Evolutionary conservation across 2,888 invertebrate species (phyloP).

Genomic region (Tachina lurida): DNA sequence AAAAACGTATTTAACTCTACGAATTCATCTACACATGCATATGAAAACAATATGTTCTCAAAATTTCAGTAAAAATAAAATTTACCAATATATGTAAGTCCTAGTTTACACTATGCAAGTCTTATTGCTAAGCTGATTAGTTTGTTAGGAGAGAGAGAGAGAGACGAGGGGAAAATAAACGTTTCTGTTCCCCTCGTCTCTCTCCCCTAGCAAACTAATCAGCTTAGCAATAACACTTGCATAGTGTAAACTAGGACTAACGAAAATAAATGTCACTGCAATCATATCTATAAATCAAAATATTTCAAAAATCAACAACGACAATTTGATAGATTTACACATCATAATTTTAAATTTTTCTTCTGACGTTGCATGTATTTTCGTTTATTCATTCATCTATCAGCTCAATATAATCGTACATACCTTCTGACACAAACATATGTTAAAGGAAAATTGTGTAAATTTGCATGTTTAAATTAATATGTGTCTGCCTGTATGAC

Average conservation of each 20-base stretch:
- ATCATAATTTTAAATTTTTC: background rate
- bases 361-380: background rate
- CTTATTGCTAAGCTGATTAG: too few species aligned
- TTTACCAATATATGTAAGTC: background rate
- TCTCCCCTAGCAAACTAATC: too few species aligned
- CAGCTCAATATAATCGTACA: background rate
- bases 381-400: constrained; percentile 37
- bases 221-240: too few species aligned
- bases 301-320: constrained; percentile 46
- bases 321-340: background rate
- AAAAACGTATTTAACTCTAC: too few species aligned
- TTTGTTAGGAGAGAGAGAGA: too few species aligned
- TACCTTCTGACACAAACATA: constrained; percentile 50
- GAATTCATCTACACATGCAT: too few species aligned
- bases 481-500: constrained; percentile 36
- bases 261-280: background rate
- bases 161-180: too few species aligned
- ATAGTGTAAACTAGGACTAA: too few species aligned
- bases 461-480: constrained; percentile 70
- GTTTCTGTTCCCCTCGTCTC: too few species aligned
- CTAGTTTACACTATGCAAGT: too few species aligned
- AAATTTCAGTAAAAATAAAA: background rate
- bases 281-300: constrained; percentile 29
- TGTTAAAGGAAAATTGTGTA: constrained; percentile 56
- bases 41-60: background rate